Evolutionary conservation across 2,113 vertebrate genomes (phyloP), one percentile per base, ranked within the genome.

Genomic region (Nicator chloris): DNA sequence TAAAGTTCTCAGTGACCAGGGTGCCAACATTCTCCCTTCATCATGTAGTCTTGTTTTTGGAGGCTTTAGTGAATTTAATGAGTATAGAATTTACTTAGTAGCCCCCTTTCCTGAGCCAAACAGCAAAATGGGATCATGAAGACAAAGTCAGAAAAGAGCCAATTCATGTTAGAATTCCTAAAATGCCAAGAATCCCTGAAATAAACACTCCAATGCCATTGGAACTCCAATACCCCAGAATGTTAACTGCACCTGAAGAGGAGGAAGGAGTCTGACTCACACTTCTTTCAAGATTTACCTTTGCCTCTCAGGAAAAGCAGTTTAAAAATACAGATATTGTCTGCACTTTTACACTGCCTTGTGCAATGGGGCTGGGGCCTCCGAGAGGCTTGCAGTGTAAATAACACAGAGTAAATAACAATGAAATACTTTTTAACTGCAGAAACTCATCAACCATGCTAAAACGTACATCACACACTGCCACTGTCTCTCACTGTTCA

Each of bases 361-460:
- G 44, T 78, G 64, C 82, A 88, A 12, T 24, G 59, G 64, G 50
- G 42, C 35, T 69, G 45, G 40, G 51, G 50, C 63, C 40, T 77
- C 50, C 0, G 1, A 82, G 82, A 84, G 73, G n/a, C 50, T 51
- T 64, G 51, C 24, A 53, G 40, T 64, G 63, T 82, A 96, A 95
- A 93, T 94, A 94, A 77, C 11, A 71, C 31, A 72, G 57, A 90
- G 71, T 87, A 96, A 95, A 92, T 92, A 96, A 92, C 63, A 84
- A 57, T 56, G 87, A 79, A 68, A 0, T 10, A 76, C 31, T 72
- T 95, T 69, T 82, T 47, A 87, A 80, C 81, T 83, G 70, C 50
- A 90, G 93, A 71, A 94, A 90, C 85, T 95, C 93, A 86, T 91
- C 94, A 93, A 11, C 60, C 51, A 40, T 86, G 60, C 44, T 83